A percentile compares a stretch with the other conserved stretches of the same genome.
Evolutionary conservation across 2,888 invertebrate species (phyloP).

Genomic region (Drosophila maculinotata): DNA sequence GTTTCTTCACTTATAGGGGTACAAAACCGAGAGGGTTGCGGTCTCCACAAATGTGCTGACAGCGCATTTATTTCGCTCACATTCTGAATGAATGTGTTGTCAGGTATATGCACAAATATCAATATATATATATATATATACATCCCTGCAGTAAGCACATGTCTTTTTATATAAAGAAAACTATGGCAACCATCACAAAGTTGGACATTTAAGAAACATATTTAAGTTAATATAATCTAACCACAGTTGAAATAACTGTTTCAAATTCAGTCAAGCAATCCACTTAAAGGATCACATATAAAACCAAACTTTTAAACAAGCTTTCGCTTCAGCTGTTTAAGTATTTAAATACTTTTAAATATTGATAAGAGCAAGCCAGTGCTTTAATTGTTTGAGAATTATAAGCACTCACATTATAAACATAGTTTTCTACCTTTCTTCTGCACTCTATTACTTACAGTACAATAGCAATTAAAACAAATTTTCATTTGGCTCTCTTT

Average conservation of each 20-base stretch:
- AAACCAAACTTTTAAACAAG: too few relatives aligned
- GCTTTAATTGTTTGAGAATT: too few relatives aligned
- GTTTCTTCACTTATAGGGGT: neutral
- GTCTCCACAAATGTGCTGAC: slow-evolving; percentile 43
- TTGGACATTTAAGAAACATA: too few relatives aligned
- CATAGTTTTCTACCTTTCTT: too few relatives aligned
- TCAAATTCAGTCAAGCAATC: neutral
- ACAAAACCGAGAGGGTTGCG: slow-evolving; percentile 19
- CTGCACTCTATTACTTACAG: too few relatives aligned
- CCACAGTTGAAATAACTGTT: neutral
- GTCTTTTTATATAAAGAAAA: slow-evolving; percentile 13
- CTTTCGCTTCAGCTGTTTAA: neutral
- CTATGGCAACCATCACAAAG: slow-evolving; percentile 7
- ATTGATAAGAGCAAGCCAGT: too few relatives aligned
- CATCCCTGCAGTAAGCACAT: neutral
- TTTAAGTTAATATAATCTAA: slow-evolving; percentile 4
- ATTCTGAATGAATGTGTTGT: slow-evolving; percentile 19
- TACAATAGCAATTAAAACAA: too few relatives aligned
- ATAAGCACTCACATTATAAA: too few relatives aligned
- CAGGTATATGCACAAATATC: slow-evolving; percentile 29
- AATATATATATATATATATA: slow-evolving; percentile 1
- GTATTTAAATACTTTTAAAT: too few relatives aligned
- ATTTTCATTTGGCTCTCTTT: too few relatives aligned
- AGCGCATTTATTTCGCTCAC: slow-evolving; percentile 39
- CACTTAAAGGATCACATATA: neutral